Base-by-base conservation (phyloP, 2,888 invertebrate species). In the Pogonocherus hispidulus region DNA sequence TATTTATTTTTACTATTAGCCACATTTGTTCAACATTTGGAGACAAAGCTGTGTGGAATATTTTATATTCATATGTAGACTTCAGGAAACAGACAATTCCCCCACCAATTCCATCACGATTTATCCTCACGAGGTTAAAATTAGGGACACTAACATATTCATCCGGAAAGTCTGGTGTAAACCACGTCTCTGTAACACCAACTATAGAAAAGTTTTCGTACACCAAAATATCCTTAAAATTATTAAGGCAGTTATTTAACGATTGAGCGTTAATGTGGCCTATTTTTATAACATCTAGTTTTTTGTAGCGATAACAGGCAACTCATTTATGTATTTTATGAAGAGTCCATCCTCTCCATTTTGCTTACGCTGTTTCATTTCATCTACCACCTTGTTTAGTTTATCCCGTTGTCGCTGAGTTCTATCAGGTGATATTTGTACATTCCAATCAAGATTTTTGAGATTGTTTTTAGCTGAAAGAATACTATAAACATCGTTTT, bases 351-450 rank as follows among this genome's bases (percentile, higher is more conserved):
- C 19, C 46, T 63, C 54, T 3, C 63, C 54, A 19, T 63, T 41
- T 46, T 11, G 19, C 41, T 55, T 37, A 19, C 63, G 46, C 47
- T 56, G 27, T 11, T 55, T 63, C 32, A 63, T 46, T 32, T 63
- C 54, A 41, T n/a, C 51, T 37, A 52, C 3, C 1, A 54, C n/a
- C 22, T 54, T 52, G 37, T 54, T 63, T 41, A 46, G n/a, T n/a
- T 47, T 20, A 41, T 63, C 37, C 27, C 63, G 16, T 37, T 63
- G 35, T 18, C 54, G 6, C 18, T 27, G 19, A 23, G 54, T 63
- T 47, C 27, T 63, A 46, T 63, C 63, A 20, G 55, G 44, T 16
- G 47, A 35, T 23, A 64, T 64, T 55, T 64, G 64, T 8, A 64
- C 35, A 35, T 49, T 37, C 1, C 27, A 35, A 32, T 64, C 35